Percentiles rank a stretch among this genome's conserved stretches.
Conservation (phyloP, 2,797 vertebrate species). For the Leuciscus waleckii region DNA sequence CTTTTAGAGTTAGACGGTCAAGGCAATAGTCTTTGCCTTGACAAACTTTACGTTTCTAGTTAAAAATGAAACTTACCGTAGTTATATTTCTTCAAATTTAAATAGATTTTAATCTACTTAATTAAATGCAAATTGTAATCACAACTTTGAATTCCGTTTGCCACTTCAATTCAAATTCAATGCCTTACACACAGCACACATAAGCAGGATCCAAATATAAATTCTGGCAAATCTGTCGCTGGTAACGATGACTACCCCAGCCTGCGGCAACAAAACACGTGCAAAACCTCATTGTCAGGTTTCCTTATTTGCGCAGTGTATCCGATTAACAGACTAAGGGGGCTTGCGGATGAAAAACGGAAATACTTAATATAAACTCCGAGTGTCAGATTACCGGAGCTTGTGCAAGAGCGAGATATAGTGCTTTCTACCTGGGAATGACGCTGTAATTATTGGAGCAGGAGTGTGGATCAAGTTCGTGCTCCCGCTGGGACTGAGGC, state of each 20-base stretch:
- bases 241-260: background rate
- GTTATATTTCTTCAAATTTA: background rate
- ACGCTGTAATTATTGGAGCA: constrained; percentile 49
- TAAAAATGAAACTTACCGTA: background rate
- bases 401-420: constrained; percentile 42
- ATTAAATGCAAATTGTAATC: background rate
- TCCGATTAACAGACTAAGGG: constrained; percentile 30
- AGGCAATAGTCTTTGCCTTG: background rate
- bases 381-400: constrained; percentile 39
- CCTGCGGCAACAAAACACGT: constrained; percentile 2
- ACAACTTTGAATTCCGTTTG: background rate
- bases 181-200: background rate
- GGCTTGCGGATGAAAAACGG: constrained; percentile 14
- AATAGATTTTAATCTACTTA: background rate
- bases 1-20: background rate
- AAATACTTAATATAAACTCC: constrained; percentile 40
- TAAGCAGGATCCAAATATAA: constrained; percentile 4
- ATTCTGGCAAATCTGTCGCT: background rate
- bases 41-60: background rate
- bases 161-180: background rate
- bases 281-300: constrained; percentile 22
- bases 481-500: constrained; percentile 23
- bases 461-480: constrained; percentile 46
- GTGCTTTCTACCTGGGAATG: constrained; percentile 39
- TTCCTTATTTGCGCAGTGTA: constrained; percentile 14